A percentile compares a stretch with the other conserved stretches of the same genome.
phyloP scores from a whole-genome alignment of 2,113 vertebrate genomes.

The Thunnus thynnus region DNA sequence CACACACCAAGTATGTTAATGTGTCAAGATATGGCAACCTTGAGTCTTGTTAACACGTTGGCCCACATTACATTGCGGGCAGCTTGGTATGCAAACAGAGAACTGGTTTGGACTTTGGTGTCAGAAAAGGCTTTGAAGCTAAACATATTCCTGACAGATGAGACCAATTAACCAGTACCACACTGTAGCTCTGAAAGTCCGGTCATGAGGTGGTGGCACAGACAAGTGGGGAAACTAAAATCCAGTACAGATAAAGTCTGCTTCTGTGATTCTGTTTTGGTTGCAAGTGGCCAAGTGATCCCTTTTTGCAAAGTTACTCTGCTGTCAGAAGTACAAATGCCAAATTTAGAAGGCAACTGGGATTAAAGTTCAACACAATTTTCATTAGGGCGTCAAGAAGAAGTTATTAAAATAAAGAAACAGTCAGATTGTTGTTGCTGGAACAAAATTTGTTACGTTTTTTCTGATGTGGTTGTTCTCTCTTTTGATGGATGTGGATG shows the following conservation, averaged over 20 bases:
- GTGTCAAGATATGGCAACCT: slow-evolving; percentile 67
- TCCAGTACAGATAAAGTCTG: background rate
- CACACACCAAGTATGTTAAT: slow-evolving; percentile 64
- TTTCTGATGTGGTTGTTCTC: background rate
- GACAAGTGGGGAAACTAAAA: slow-evolving; percentile 22
- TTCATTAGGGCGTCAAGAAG: background rate
- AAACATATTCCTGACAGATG: slow-evolving; percentile 58
- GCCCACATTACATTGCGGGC: slow-evolving; percentile 60
- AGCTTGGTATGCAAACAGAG: slow-evolving; percentile 62
- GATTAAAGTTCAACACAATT: background rate
- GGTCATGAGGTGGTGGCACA: slow-evolving; percentile 28
- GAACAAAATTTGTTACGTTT: background rate
- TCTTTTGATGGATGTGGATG: slow-evolving; percentile 11
- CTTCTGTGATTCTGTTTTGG: background rate
- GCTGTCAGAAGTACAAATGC: background rate
- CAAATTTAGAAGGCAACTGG: background rate
- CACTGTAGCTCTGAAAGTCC: slow-evolving; percentile 36
- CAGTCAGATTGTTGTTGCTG: background rate
- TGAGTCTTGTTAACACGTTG: slow-evolving; percentile 69
- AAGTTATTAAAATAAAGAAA: background rate
- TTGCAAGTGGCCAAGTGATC: background rate
- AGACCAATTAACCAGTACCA: slow-evolving; percentile 50
- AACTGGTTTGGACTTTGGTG: slow-evolving; percentile 61
- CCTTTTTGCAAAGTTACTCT: background rate
- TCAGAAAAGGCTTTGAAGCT: slow-evolving; percentile 65